A percentile compares a stretch with the other conserved stretches of the same genome.
These are phyloP conservation scores for Triplophysa siluroides DNA, from an alignment of 2,113 vertebrate genomes.

Conservation along the genomic window DNA sequence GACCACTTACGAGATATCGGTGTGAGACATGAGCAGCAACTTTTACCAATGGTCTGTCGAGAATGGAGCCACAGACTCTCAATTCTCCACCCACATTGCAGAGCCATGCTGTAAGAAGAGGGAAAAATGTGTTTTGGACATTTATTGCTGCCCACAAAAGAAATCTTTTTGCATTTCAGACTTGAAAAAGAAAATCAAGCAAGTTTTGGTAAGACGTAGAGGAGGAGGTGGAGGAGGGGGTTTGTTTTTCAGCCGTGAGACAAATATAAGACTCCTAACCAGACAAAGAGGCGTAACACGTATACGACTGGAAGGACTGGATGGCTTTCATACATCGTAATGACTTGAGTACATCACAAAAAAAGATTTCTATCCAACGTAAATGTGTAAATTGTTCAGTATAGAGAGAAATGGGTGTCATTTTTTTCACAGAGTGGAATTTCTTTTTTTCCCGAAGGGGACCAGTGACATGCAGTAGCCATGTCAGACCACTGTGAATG, in stretches of 20 bases:
- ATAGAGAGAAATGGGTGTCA: constrained; percentile 63
- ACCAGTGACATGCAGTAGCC: constrained; percentile 64
- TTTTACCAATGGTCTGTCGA: background rate
- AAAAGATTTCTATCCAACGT: constrained; percentile 53
- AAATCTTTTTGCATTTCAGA: constrained; percentile 4
- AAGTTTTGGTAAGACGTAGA: constrained; percentile 37
- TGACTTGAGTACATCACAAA: constrained; percentile 21
- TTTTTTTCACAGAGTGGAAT: constrained; percentile 56
- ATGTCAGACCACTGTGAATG: constrained; percentile 60
- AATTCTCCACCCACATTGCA: background rate
- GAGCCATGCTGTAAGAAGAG: constrained; percentile 35
- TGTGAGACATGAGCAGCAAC: constrained; percentile 72
- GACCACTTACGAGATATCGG: constrained; percentile 94
- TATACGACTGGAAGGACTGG: constrained; percentile 23
- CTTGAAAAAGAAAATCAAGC: background rate
- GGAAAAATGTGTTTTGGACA: background rate
- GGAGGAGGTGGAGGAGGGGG: constrained; percentile 39
- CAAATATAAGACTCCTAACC: constrained; percentile 44
- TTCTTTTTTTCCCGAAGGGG: constrained; percentile 47
- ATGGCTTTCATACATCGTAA: constrained; percentile 33
- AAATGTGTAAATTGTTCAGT: constrained; percentile 72
- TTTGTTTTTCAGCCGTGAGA: constrained; percentile 4
- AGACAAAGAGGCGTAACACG: constrained; percentile 14
- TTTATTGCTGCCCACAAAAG: constrained; percentile 8
- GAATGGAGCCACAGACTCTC: constrained; percentile 13